Evolutionary conservation across 1,140 invertebrate genomes (phyloP).

Genomic region (Cylas formicarius): DNA sequence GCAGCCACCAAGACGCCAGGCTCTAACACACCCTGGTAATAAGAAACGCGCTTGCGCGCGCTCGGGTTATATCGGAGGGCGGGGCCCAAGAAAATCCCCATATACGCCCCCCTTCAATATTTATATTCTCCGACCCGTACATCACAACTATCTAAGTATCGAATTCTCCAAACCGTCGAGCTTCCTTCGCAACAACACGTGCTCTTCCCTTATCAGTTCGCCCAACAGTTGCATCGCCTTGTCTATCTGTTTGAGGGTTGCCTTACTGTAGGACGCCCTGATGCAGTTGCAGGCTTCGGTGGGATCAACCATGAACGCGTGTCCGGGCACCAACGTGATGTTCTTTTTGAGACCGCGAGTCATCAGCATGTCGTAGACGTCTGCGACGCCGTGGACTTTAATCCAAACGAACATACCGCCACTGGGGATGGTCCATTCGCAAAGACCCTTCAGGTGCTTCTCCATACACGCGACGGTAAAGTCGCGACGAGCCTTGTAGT

Average conservation of each 20-base stretch:
- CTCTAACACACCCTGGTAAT: too few species aligned
- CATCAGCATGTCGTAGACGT: conserved; percentile 67
- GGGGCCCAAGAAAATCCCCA: neutral
- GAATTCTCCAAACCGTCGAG: conserved; percentile 29
- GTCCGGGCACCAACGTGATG: conserved; percentile 63
- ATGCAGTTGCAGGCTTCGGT: conserved; percentile 55
- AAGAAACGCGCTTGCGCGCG: too few species aligned
- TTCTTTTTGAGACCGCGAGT: conserved; percentile 51
- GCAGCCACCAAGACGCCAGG: too few species aligned
- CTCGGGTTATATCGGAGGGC: too few species aligned
- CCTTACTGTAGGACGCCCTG: conserved; percentile 60
- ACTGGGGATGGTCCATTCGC: conserved; percentile 56
- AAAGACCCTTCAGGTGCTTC: conserved; percentile 57
- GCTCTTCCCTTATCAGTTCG: conserved; percentile 44
- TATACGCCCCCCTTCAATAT: neutral
- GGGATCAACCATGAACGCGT: conserved; percentile 57
- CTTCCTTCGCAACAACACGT: conserved; percentile 38
- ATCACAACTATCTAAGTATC: conserved; percentile 19
- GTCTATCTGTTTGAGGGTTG: conserved; percentile 56
- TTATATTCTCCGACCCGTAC: neutral
- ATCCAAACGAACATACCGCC: conserved; percentile 78
- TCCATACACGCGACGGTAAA: conserved; percentile 53
- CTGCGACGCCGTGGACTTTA: conserved; percentile 55
- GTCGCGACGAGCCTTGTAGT: conserved; percentile 61
- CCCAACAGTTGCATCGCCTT: conserved; percentile 42